Evolutionary conservation across 2,888 invertebrate species (phyloP).

Genomic region (Petrophora chlorosata): DNA sequence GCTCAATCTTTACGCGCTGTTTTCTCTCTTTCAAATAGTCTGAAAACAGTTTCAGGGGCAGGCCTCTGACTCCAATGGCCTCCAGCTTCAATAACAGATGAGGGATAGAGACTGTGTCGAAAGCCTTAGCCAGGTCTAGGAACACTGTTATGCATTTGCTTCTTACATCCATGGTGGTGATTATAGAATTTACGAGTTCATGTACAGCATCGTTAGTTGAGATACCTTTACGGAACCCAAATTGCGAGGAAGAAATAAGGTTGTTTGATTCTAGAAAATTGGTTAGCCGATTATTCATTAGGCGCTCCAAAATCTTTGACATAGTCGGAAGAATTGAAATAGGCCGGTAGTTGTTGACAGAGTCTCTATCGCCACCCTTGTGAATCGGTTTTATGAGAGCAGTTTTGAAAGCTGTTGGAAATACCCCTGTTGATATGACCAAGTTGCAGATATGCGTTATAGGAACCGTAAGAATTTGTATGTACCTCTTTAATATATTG

Average conservation of each 20-base stretch:
- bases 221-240: constrained; percentile 16
- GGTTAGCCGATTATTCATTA: constrained; percentile 19
- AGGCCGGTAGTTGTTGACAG: constrained; percentile 26
- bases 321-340: constrained; percentile 24
- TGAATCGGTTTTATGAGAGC: constrained; percentile 15
- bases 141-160: constrained; percentile 8
- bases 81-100: constrained; percentile 12
- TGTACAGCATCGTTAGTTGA: constrained; percentile 20
- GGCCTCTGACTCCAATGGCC: constrained; percentile 14
- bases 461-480: not conserved
- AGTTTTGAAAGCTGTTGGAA: constrained; percentile 16
- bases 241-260: constrained; percentile 3
- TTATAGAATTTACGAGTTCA: not conserved
- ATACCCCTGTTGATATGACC: constrained; percentile 9
- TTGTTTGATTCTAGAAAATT: constrained; percentile 13
- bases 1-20: constrained; percentile 12
- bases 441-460: not conserved
- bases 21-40: constrained; percentile 10
- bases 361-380: constrained; percentile 17
- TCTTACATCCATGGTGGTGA: not conserved
- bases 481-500: not conserved
- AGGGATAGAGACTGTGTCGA: constrained; percentile 14
- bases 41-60: constrained; percentile 3
- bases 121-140: constrained; percentile 9
- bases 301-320: constrained; percentile 28